These are phyloP conservation scores for Thyatira batis DNA, from an alignment of 2,888 invertebrate species.

Conservation along the genomic window DNA sequence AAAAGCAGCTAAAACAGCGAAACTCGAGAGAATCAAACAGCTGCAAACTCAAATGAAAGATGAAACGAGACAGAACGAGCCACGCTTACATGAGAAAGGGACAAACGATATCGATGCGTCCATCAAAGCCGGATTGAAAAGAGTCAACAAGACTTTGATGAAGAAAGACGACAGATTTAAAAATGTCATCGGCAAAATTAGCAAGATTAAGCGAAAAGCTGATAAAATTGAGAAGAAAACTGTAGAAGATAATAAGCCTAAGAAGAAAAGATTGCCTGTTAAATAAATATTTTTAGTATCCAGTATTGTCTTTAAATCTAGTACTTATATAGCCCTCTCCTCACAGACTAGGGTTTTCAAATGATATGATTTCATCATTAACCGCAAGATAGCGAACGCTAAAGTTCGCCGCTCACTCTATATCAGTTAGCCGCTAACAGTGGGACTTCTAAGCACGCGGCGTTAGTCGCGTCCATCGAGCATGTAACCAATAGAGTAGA, in stretches of 20 bases:
- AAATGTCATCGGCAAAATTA: conserved; percentile 72
- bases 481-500: too few species aligned
- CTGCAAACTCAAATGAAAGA: conserved; percentile 56
- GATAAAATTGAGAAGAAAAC: conserved; percentile 45
- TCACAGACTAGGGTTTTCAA: too few species aligned
- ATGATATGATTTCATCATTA: too few species aligned
- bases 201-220: conserved; percentile 71
- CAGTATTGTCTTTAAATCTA: conserved; percentile 8
- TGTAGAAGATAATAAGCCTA: conserved; percentile 25
- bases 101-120: conserved; percentile 54
- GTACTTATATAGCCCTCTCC: too few species aligned
- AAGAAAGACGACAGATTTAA: conserved; percentile 76
- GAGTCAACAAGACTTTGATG: conserved; percentile 71
- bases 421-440: too few species aligned
- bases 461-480: too few species aligned
- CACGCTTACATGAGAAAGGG: conserved; percentile 36
- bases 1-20: conserved; percentile 70
- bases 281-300: conserved; percentile 14
- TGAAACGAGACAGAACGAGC: conserved; percentile 30
- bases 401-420: too few species aligned
- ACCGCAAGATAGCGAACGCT: too few species aligned
- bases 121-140: conserved; percentile 63
- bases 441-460: too few species aligned
- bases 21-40: conserved; percentile 65
- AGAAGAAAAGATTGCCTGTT: conserved; percentile 38